Evolutionary conservation across 2,888 invertebrate genomes (phyloP).

Genomic region (Aethes cnicana): DNA sequence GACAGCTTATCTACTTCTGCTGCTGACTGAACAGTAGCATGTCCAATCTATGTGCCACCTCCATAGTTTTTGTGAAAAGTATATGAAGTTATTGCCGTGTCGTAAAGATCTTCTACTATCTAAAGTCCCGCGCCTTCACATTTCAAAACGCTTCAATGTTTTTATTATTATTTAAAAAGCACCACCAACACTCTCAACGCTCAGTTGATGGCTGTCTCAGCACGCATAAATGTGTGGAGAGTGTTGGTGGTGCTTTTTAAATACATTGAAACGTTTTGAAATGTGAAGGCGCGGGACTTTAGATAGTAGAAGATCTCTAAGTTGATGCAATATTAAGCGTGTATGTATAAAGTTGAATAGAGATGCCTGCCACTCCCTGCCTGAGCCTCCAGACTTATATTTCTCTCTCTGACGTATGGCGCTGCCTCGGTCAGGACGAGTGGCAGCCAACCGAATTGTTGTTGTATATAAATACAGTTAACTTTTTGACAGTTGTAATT

Average conservation of each 20-base stretch:
- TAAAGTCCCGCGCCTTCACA: no score
- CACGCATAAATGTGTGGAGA: no score
- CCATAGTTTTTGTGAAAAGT: not conserved
- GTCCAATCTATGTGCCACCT: conserved; percentile 39
- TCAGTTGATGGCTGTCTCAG: no score
- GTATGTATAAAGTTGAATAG: conserved; percentile 10
- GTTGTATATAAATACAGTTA: conserved; percentile 34
- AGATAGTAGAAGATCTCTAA: conserved; percentile 3
- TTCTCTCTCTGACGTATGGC: no score
- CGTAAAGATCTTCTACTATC: no score
- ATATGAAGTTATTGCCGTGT: no score
- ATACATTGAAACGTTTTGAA: no score
- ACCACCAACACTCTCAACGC: no score
- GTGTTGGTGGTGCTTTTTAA: no score
- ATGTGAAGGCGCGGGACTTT: conserved; percentile 15
- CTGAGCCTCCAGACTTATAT: conserved; percentile 17
- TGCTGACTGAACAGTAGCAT: conserved; percentile 3
- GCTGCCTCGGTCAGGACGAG: conserved; percentile 29
- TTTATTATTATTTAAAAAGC: no score
- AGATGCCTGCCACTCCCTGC: conserved; percentile 37
- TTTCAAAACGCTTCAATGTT: no score
- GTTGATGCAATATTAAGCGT: conserved; percentile 15
- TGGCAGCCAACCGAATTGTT: conserved; percentile 19
- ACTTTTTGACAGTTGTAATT: conserved; percentile 39
- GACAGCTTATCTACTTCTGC: no score